Evolutionary conservation across 2,888 invertebrate species (phyloP).

Genomic region (Idaea dimidiata): DNA sequence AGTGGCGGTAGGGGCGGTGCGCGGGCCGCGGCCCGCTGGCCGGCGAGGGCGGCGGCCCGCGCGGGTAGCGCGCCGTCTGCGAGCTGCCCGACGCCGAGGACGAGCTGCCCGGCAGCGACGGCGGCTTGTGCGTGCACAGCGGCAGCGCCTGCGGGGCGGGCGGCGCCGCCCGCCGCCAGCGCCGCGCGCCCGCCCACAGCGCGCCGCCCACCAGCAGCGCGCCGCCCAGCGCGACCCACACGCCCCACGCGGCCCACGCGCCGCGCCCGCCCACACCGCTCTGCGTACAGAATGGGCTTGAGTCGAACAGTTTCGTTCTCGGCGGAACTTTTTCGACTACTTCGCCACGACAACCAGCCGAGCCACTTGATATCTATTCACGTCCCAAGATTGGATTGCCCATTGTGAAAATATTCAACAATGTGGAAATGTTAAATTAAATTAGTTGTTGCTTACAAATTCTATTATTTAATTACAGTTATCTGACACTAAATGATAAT

Average conservation of each 20-base stretch:
- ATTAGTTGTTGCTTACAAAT: too few relatives aligned
- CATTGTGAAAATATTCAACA: too few relatives aligned
- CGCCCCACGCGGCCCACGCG: conserved; percentile 40
- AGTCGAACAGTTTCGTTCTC: too few relatives aligned
- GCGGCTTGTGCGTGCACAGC: conserved; percentile 34
- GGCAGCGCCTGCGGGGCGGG: conserved; percentile 35
- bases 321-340: too few relatives aligned
- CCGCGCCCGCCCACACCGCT: conserved; percentile 27
- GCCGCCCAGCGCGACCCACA: conserved; percentile 52
- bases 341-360: too few relatives aligned
- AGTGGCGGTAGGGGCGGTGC: conserved; percentile 89
- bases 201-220: conserved; percentile 41
- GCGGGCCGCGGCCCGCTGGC: conserved; percentile 86
- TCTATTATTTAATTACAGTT: too few relatives aligned
- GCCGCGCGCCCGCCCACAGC: conserved; percentile 48
- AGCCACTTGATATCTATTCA: too few relatives aligned
- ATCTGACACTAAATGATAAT: too few relatives aligned
- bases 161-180: conserved; percentile 34
- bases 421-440: too few relatives aligned
- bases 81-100: conserved; percentile 56
- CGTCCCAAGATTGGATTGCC: too few relatives aligned
- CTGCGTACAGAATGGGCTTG: too few relatives aligned
- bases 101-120: conserved; percentile 22
- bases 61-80: conserved; percentile 86
- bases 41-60: conserved; percentile 95